Base-by-base conservation (phyloP, 2,113 vertebrate genomes). In the Nothoprocta perdicaria region DNA sequence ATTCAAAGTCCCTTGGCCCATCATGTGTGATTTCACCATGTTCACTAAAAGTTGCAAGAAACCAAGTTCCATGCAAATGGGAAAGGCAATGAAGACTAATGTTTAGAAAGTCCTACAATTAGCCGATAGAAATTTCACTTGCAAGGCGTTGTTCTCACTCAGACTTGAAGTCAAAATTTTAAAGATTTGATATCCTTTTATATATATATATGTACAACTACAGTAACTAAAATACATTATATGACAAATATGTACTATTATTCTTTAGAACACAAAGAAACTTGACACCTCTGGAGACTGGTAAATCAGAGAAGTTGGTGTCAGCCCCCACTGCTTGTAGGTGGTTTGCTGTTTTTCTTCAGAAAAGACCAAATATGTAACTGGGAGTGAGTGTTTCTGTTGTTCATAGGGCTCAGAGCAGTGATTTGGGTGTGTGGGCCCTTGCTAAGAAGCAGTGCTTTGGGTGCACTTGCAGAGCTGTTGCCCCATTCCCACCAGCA, bases 1-100 rank as follows among this genome's bases (percentile, higher is more conserved):
- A 46, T 90, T 72, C 8, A 40, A 83, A 73, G 9, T 24, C 6
- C 1, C 62, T 60, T 22, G 31, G 21, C 22, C 88, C 9, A n/a
- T 26, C 27, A n/a, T 0, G 0, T 65, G 7, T 48, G 22, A 48
- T 74, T 86, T 88, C 12, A 53, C 13, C 5, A 14, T 0, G 0
- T 77, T 65, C 17, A 72, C 48, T 76, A 82, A 24, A 15, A 52
- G 53, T 24, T 22, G 40, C n/a, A 66, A 61, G 22, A 45, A 73
- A 21, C 7, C 57, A 53, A 35, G 1, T 73, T 92, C 29, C 40
- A 86, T 63, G 57, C 23, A 66, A 65, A 66, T 71, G 12, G 40
- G 21, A 80, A 62, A 78, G 38, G 14, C 67, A 62, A 9, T 58
- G 2, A 50, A 89, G 43, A 52, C 3, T 60, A 13, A 65, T 65